Evolutionary conservation across 2,797 vertebrate species (phyloP).

Genomic region (Pseudomugil tenellus): DNA sequence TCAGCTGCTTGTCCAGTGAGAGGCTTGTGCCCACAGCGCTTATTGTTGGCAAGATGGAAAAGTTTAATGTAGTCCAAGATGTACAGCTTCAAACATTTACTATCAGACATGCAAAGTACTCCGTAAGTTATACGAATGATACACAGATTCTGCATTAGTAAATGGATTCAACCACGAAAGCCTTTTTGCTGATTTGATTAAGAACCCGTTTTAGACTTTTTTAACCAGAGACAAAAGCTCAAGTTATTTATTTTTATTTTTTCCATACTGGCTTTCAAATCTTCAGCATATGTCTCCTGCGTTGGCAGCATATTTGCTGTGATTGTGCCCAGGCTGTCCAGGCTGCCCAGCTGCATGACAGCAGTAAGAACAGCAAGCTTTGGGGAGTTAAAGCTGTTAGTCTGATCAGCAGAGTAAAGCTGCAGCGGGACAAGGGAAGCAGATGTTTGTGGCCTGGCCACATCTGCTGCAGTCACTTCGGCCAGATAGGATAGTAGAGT

Average conservation of each 20-base stretch:
- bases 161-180: too few species aligned
- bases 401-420: slow-evolving; percentile 73
- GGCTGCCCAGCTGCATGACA: slow-evolving; percentile 76
- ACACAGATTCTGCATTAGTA: too few species aligned
- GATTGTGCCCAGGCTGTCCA: slow-evolving; percentile 65
- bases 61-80: too few species aligned
- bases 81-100: too few species aligned
- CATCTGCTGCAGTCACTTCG: slow-evolving; percentile 74
- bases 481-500: slow-evolving; percentile 57
- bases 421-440: slow-evolving; percentile 71
- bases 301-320: slow-evolving; percentile 62
- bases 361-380: slow-evolving; percentile 71
- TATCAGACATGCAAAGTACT: too few species aligned
- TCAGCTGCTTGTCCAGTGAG: too few species aligned
- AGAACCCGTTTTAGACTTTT: slow-evolving; percentile 1
- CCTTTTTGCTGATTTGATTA: too few species aligned
- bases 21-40: too few species aligned
- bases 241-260: not conserved
- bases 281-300: slow-evolving; percentile 34
- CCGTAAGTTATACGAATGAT: too few species aligned
- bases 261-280: slow-evolving; percentile 33
- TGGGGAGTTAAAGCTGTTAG: slow-evolving; percentile 74
- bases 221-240: slow-evolving; percentile 10
- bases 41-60: too few species aligned
- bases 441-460: slow-evolving; percentile 76